Base-by-base conservation (phyloP, 2,888 invertebrate species). In the Ganaspis brasiliensis region DNA sequence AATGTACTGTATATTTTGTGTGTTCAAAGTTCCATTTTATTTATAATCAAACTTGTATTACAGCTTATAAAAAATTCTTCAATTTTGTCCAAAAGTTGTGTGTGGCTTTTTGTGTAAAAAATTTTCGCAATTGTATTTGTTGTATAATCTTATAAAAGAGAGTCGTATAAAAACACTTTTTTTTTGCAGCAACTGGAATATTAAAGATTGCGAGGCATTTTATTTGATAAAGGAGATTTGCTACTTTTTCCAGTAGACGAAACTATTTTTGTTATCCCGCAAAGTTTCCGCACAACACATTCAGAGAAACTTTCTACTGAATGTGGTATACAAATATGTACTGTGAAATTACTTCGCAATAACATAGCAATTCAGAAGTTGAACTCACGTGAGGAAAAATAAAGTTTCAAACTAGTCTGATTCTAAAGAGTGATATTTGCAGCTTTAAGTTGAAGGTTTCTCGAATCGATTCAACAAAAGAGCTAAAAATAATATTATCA, bases 331-430 rank as follows among this genome's bases (percentile, higher is more conserved):
- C 21, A 56, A 56, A 56, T 56, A 59, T 59, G 31, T 59, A 59
- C 59, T 63, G 24, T 24, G 45, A 67, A 45, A 45, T 24, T 67
- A 67, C 67, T 67, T 45, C 40, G 67, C 24, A 67, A 67, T 67
- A 67, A 67, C 67, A 67, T 24, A 67, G 67, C 67, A 45, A 67
- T 67, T 67, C 45, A 67, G 8, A 67, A 67, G 24, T 67, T 67
- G 40, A 40, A 67, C 45, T 67, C 67, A 67, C 67, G 67, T 59
- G 59, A 67, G 67, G 37, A 40, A 45, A 45, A 67, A 40, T 45
- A 67, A 45, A 67, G 67, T 67, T 67, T 67, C 67, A 67, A 67
- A 67, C 67, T 45, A 24, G 40, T 40, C 40, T 45, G 40, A 67
- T 45, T 67, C 40, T 67, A 63, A 63, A 63, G 67, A 67, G 24